Evolutionary conservation across 2,797 vertebrate genomes (phyloP).

Genomic region (Catharus ustulatus): DNA sequence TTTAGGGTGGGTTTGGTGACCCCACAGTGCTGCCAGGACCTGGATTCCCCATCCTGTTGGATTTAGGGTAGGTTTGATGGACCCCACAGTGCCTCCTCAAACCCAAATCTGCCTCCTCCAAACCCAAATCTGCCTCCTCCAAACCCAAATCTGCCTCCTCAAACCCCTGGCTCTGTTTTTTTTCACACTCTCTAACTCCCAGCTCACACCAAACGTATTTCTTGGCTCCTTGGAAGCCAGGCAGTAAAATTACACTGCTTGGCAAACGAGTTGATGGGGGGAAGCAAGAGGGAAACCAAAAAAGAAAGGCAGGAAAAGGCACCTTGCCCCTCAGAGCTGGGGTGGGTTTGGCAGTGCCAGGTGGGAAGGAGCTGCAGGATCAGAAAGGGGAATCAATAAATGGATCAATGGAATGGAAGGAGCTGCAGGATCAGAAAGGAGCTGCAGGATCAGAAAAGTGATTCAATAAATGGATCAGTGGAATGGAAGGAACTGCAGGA

Average conservation of each 20-base stretch:
- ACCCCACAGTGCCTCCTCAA: no score
- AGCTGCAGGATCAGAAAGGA: no score
- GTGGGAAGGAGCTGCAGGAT: not conserved
- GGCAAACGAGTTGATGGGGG: conserved; percentile 34
- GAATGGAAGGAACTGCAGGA: no score
- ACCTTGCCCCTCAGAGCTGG: not conserved
- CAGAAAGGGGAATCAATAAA: not conserved
- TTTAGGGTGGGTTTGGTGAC: not conserved
- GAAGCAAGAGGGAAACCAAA: conserved; percentile 29
- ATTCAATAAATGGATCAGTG: no score
- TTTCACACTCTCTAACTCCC: not conserved
- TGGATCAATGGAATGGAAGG: not conserved
- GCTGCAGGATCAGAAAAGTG: no score
- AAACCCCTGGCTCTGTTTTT: not conserved
- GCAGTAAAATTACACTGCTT: conserved; percentile 53
- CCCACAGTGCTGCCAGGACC: not conserved
- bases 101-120: not conserved
- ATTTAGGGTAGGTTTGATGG: no score
- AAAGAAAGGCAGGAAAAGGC: conserved; percentile 3
- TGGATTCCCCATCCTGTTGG: no score
- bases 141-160: not conserved
- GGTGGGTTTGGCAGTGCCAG: not conserved
- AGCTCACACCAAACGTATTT: conserved; percentile 12
- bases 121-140: not conserved
- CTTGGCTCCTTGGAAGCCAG: conserved; percentile 29